Evolutionary conservation across 2,888 invertebrate species (phyloP).

Genomic region (Ochropleura plecta): DNA sequence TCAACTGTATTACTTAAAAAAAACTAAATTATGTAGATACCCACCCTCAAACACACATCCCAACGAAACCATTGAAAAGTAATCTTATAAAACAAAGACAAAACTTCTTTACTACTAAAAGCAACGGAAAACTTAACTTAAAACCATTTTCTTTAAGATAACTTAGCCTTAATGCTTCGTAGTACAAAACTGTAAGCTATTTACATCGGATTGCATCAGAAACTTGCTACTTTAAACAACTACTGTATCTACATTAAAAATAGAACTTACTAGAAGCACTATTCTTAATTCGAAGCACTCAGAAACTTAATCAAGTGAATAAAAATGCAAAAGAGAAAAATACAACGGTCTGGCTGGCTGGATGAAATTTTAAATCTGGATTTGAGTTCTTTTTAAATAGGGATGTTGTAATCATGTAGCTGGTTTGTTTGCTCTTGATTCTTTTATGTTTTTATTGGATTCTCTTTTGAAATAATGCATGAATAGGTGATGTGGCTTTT

Average conservation of each 20-base stretch:
- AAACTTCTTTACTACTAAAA: slow-evolving; percentile 37
- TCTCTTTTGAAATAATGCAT: slow-evolving; percentile 5
- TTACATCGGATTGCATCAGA: slow-evolving; percentile 69
- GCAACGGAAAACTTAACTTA: slow-evolving; percentile 49
- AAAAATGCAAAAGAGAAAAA: slow-evolving; percentile 61
- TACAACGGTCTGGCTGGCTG: slow-evolving; percentile 16
- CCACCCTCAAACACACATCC: neutral
- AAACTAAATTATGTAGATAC: neutral
- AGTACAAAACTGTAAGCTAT: slow-evolving; percentile 68
- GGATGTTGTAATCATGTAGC: slow-evolving; percentile 10
- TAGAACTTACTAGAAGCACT: slow-evolving; percentile 60
- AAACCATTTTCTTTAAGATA: slow-evolving; percentile 56
- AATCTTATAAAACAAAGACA: slow-evolving; percentile 31
- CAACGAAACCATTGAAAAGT: slow-evolving; percentile 9
- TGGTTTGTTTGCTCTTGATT: slow-evolving; percentile 6
- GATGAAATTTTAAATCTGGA: slow-evolving; percentile 52
- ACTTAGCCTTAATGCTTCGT: slow-evolving; percentile 50
- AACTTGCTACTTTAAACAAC: slow-evolving; percentile 66
- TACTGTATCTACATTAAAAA: slow-evolving; percentile 69
- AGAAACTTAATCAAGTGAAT: slow-evolving; percentile 61
- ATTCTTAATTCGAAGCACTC: slow-evolving; percentile 64
- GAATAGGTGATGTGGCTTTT: neutral
- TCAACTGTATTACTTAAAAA: neutral
- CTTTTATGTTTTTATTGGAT: slow-evolving; percentile 5
- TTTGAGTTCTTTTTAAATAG: slow-evolving; percentile 21